Percentiles rank a stretch among this genome's conserved stretches.
These are phyloP conservation scores for Lasioglossum leucozonium DNA, from an alignment of 2,888 invertebrate genomes.

Conservation along the genomic window DNA sequence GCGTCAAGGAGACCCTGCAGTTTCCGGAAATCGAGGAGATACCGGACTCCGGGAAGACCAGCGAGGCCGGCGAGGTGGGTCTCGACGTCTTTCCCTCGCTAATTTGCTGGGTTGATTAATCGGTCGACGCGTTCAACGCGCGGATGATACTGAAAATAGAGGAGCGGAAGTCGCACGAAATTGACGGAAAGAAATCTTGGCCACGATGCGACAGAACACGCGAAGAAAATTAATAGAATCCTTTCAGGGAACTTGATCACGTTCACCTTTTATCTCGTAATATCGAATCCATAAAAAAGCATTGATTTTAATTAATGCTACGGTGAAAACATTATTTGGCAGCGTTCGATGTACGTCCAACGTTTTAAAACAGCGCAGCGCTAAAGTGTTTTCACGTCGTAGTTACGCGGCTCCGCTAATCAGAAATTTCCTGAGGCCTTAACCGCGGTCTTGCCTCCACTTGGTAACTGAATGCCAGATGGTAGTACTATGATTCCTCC, in stretches of 20 bases:
- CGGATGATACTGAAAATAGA: too few species aligned
- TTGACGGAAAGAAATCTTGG: too few species aligned
- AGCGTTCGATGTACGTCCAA: conserved; percentile 18
- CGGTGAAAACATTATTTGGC: conserved; percentile 21
- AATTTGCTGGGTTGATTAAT: background rate
- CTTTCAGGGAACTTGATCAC: background rate
- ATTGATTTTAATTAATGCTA: conserved; percentile 29
- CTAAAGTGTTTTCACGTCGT: conserved; percentile 15
- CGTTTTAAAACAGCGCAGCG: conserved; percentile 30
- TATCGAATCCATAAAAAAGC: too few species aligned
- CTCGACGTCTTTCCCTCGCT: background rate
- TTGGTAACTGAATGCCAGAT: conserved; percentile 31
- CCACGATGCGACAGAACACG: background rate
- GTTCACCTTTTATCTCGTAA: background rate
- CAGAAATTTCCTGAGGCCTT: conserved; percentile 44
- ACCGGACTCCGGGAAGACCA: conserved; percentile 77
- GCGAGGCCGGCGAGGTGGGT: conserved; percentile 77
- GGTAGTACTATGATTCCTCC: background rate
- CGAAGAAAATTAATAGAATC: background rate
- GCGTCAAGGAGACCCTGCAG: conserved; percentile 80
- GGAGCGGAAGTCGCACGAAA: too few species aligned
- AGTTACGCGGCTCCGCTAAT: conserved; percentile 31
- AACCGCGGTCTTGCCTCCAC: conserved; percentile 2
- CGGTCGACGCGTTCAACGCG: background rate
- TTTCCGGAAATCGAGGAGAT: conserved; percentile 83